Conservation (phyloP, 2,888 invertebrate genomes). For the Gibbula magus region DNA sequence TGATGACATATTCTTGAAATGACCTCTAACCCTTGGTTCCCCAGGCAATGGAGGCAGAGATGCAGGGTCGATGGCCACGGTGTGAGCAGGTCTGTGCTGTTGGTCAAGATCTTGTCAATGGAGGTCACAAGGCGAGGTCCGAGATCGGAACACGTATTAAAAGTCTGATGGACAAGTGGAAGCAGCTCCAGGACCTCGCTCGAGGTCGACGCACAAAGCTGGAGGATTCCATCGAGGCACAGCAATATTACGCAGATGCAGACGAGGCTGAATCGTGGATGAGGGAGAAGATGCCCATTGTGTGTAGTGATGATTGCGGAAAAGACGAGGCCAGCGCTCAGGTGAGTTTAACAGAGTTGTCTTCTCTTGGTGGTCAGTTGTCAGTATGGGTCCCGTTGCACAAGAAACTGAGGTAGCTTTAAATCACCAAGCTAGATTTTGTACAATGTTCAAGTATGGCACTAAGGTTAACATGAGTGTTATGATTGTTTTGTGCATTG, state of each 20-base stretch:
- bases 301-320: constrained; percentile 92
- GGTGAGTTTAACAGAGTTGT: constrained; percentile 70
- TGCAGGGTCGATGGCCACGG: constrained; percentile 79
- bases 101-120: constrained; percentile 85
- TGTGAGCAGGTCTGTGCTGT: constrained; percentile 79
- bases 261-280: constrained; percentile 99
- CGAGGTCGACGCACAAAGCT: constrained; percentile 80
- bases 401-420: too few species aligned
- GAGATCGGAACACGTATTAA: constrained; percentile 90
- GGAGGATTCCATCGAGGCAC: constrained; percentile 92
- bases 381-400: too few species aligned
- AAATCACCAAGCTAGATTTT: too few species aligned
- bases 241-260: constrained; percentile 96
- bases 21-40: constrained; percentile 24
- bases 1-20: neutral
- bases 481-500: too few species aligned
- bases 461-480: too few species aligned
- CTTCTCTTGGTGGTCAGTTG: too few species aligned
- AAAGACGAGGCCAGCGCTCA: constrained; percentile 93
- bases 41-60: constrained; percentile 84
- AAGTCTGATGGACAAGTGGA: constrained; percentile 90
- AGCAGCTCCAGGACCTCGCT: constrained; percentile 88
- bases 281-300: constrained; percentile 94
- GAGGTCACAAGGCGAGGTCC: constrained; percentile 86
- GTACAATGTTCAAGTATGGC: too few species aligned